Base-by-base conservation (phyloP, 2,888 invertebrate species). In the Belgica antarctica region DNA sequence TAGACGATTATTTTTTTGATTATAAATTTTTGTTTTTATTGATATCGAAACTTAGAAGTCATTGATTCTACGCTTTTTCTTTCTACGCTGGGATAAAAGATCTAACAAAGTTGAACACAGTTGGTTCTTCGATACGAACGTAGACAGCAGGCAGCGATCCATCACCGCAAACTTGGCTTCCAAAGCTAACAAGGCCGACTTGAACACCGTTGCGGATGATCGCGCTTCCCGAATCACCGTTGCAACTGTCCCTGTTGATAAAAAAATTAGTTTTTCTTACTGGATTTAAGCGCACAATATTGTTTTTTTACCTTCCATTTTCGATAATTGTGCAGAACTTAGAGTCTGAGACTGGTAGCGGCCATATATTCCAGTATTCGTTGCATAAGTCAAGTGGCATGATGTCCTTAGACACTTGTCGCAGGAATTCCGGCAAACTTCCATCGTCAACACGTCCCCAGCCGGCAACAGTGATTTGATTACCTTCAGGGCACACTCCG, bases 391-490 rank as follows among this genome's bases (percentile, higher is more conserved):
- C 22, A 22, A 12, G 24, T 1, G 1, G n/a, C 5, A 27, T 12
- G 10, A 59, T 59, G n/a, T 17, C 27, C 15, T 59, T 59, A 25
- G 59, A 59, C 2, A 59, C 59, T 27, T 59, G 59, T 10, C 19
- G n/a, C 2, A 59, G 24, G 2, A 4, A 10, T 27, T 25, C 59
- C 1, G 59, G 59, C 3, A 59, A 19, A 8, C 27, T n/a, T 41
- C 41, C 68, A 25, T 57, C 27, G n/a, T 68, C 57, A 19, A 47
- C 31, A 17, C 52, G 28, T 34, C 68, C 68, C 68, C 68, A 68
- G 8, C 68, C 68, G 12, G 52, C 47, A 24, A 68, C 68, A 57
- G 19, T 57, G 25, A 68, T 31, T 2, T 0, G 12, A 24, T 52
- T 10, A 1, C 59, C 31, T 19, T 47, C 28, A 3, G 22, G 24